A percentile compares a stretch with the other conserved stretches of the same genome.
Evolutionary conservation across 2,888 invertebrate species (phyloP).

Genomic region (Agonopterix heracliana): DNA sequence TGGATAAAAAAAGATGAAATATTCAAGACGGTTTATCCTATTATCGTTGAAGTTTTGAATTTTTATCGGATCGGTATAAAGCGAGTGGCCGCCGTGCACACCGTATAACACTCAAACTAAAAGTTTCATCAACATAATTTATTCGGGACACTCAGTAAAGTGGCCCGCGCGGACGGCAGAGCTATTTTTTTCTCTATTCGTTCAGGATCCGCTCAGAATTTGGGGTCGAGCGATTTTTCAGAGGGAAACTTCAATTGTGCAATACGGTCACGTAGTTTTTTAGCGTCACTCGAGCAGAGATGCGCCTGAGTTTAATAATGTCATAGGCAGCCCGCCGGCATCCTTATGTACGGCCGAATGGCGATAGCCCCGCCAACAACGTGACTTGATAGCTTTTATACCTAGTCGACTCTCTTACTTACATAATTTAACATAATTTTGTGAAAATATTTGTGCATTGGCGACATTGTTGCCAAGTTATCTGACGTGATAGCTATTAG

Average conservation of each 20-base stretch:
- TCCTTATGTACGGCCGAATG: constrained; percentile 20
- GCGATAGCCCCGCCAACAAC: constrained; percentile 25
- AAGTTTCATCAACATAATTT: constrained; percentile 70
- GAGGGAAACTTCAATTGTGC: constrained; percentile 47
- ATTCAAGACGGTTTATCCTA: constrained; percentile 4
- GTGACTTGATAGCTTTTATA: constrained; percentile 22
- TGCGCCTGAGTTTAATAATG: constrained; percentile 70
- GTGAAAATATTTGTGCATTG: neutral
- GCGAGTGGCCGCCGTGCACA: constrained; percentile 25
- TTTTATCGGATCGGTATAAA: constrained; percentile 44
- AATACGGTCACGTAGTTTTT: constrained; percentile 67
- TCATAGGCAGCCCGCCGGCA: constrained; percentile 45
- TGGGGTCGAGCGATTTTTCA: constrained; percentile 53
- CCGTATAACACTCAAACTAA: constrained; percentile 51
- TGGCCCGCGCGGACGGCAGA: constrained; percentile 41
- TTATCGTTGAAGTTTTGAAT: constrained; percentile 30
- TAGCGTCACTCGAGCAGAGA: constrained; percentile 56
- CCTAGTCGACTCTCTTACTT: constrained; percentile 1
- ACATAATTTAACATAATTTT: neutral
- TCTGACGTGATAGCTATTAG: neutral
- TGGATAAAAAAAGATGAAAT: constrained; percentile 2
- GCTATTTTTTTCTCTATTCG: constrained; percentile 62
- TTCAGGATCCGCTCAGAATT: constrained; percentile 50
- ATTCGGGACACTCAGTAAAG: constrained; percentile 58
- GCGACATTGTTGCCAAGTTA: neutral